A percentile compares a stretch with the other conserved stretches of the same genome.
Evolutionary conservation across 2,888 invertebrate species (phyloP).

Genomic region (Argyresthia goedartella): DNA sequence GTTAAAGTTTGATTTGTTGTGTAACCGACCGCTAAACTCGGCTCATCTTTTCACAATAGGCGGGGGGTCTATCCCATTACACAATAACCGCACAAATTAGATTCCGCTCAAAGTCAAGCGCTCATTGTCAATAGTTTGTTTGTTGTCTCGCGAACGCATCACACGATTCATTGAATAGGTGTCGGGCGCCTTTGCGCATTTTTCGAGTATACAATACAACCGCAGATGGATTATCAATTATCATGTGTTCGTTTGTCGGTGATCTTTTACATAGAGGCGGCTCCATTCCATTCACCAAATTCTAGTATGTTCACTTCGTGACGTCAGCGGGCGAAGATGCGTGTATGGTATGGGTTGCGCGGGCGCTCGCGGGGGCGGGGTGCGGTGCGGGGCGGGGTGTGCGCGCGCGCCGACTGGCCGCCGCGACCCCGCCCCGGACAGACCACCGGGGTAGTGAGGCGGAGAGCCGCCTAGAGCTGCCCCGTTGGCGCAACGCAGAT

Average conservation of each 20-base stretch:
- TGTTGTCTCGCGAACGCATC: constrained; percentile 57
- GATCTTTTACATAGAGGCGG: no score
- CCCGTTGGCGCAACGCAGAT: constrained; percentile 5
- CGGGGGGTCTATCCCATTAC: constrained; percentile 53
- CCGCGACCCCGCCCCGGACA: constrained; percentile 67
- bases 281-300: not conserved
- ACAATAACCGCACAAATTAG: constrained; percentile 72
- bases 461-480: constrained; percentile 37
- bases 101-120: constrained; percentile 68
- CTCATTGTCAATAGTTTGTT: constrained; percentile 59
- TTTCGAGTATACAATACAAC: constrained; percentile 18
- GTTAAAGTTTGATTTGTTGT: constrained; percentile 68
- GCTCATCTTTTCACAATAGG: constrained; percentile 41
- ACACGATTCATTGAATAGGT: constrained; percentile 54
- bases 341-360: constrained; percentile 16
- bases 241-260: no score
- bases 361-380: constrained; percentile 30
- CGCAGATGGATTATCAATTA: no score
- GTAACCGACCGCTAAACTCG: constrained; percentile 64
- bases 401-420: constrained; percentile 58
- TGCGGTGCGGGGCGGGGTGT: constrained; percentile 19
- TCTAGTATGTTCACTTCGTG: not conserved
- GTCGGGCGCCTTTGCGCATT: constrained; percentile 54
- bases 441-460: constrained; percentile 71
- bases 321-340: not conserved